Evolutionary conservation across 2,113 vertebrate species (phyloP).

Genomic region (Petroica traversi): DNA sequence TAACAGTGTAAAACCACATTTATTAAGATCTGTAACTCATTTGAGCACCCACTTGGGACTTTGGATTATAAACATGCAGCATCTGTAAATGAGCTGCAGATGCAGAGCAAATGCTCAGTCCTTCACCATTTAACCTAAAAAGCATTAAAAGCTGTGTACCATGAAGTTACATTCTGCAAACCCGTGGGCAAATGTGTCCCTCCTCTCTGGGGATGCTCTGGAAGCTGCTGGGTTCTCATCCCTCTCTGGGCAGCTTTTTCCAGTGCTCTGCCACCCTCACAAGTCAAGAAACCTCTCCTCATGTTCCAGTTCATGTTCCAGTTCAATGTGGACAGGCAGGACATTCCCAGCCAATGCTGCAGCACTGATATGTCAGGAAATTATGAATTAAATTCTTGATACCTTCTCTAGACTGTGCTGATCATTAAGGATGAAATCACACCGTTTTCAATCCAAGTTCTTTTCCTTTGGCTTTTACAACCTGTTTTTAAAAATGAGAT

Average conservation of each 20-base stretch:
- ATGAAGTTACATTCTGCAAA: neutral
- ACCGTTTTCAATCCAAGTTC: neutral
- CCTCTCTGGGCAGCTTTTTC: neutral
- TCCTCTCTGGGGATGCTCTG: rapidly evolving
- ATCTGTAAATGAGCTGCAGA: neutral
- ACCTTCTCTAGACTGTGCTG: neutral
- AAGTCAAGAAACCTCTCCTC: too few species aligned
- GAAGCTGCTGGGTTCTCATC: neutral
- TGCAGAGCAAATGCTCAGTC: neutral
- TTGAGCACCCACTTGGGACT: neutral
- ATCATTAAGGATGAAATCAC: neutral
- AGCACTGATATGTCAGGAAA: neutral
- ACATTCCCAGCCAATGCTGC: neutral
- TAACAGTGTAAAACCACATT: neutral
- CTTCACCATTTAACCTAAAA: neutral
- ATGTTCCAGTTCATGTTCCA: neutral
- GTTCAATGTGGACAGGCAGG: neutral
- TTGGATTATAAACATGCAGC: neutral
- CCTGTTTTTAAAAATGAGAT: neutral
- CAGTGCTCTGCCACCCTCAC: neutral
- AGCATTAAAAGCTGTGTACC: neutral
- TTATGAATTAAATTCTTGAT: neutral
- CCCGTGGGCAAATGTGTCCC: rapidly evolving
- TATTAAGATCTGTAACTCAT: neutral
- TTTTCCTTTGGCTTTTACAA: neutral